phyloP scores from a whole-genome alignment of 2,113 vertebrate species.

The Paramisgurnus dabryanus region DNA sequence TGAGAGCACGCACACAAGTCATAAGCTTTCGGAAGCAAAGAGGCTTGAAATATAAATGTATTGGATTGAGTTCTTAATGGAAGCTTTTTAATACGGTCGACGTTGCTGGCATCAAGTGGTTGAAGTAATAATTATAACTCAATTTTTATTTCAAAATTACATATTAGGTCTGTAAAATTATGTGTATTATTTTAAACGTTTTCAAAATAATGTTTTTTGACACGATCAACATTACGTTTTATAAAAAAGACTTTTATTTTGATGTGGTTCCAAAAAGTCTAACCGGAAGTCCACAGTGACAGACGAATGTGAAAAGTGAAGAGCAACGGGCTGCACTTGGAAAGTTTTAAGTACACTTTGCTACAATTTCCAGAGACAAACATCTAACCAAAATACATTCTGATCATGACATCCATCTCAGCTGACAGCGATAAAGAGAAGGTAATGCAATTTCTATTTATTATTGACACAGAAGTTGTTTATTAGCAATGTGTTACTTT shows the following conservation, averaged over 20 bases:
- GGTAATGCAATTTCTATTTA: slow-evolving; percentile 51
- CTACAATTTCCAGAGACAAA: neutral
- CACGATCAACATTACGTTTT: too few relatives aligned
- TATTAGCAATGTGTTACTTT: slow-evolving; percentile 20
- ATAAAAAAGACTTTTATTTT: slow-evolving; percentile 36
- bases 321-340: neutral
- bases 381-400: neutral
- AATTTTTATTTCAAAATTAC: too few relatives aligned
- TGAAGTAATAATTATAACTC: too few relatives aligned
- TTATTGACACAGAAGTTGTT: slow-evolving; percentile 41
- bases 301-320: neutral
- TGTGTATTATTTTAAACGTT: too few relatives aligned
- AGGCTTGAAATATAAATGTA: neutral
- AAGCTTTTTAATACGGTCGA: neutral
- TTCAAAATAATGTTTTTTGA: too few relatives aligned
- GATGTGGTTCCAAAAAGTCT: neutral
- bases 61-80: too few relatives aligned
- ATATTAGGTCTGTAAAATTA: too few relatives aligned
- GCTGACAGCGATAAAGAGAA: slow-evolving; percentile 72
- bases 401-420: slow-evolving; percentile 69
- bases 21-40: neutral
- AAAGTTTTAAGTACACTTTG: slow-evolving; percentile 18
- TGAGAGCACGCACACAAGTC: neutral
- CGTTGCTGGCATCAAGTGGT: neutral
- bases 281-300: slow-evolving; percentile 30